phyloP scores from a whole-genome alignment of 2,113 vertebrate species.

The Polypterus senegalus region DNA sequence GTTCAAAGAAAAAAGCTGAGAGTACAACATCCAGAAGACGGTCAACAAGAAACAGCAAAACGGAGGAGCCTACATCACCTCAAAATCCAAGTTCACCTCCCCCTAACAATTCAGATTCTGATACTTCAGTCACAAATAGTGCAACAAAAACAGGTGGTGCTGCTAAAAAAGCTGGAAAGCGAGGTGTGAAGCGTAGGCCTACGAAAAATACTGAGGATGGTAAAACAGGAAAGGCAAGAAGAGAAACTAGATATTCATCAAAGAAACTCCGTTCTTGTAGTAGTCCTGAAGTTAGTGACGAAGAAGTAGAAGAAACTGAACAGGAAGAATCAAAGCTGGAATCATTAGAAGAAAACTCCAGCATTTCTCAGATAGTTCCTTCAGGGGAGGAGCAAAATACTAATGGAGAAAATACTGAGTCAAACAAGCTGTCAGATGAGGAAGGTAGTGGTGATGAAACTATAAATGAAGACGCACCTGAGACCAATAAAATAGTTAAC shows the following conservation, averaged over 20 bases:
- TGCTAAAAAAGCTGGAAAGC: conserved; percentile 35
- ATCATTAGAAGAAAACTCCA: neutral
- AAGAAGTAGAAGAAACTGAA: conserved; percentile 35
- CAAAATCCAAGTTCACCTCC: conserved; percentile 52
- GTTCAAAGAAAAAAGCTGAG: conserved; percentile 58
- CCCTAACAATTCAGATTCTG: conserved; percentile 52
- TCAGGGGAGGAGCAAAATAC: conserved; percentile 6
- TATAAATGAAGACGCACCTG: too few species aligned
- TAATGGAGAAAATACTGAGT: conserved; percentile 1
- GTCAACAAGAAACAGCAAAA: conserved; percentile 65
- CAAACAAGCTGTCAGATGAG: conserved; percentile 6
- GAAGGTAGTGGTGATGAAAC: neutral
- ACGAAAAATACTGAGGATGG: conserved; percentile 51
- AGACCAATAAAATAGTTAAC: too few species aligned
- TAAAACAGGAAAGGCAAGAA: conserved; percentile 57
- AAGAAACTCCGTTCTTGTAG: conserved; percentile 33
- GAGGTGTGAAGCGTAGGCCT: conserved; percentile 56
- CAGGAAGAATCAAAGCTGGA: conserved; percentile 7
- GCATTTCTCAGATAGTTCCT: neutral
- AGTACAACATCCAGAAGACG: conserved; percentile 54
- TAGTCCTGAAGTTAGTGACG: conserved; percentile 46
- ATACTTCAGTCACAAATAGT: conserved; percentile 41
- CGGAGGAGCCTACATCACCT: conserved; percentile 37
- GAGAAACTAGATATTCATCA: conserved; percentile 38
- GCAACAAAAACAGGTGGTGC: conserved; percentile 35